A percentile compares a stretch with the other conserved stretches of the same genome.
Evolutionary conservation across 2,888 invertebrate genomes (phyloP).

Genomic region (Plemyria rubiginata): DNA sequence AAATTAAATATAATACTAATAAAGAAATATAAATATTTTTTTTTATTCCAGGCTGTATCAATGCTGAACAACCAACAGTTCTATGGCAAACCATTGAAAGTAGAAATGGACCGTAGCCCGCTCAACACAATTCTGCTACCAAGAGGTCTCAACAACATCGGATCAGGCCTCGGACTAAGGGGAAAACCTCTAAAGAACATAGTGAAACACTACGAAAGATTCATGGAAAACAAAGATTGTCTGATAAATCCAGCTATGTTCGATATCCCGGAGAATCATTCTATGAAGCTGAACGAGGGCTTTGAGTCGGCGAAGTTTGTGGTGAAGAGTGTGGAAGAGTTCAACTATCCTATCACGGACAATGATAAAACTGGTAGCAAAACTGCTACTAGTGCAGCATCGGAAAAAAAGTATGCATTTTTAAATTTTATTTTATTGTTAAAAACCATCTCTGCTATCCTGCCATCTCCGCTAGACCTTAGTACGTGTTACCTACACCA

Average conservation of each 20-base stretch:
- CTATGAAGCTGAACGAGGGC: conserved; percentile 1
- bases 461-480: too few species aligned
- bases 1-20: too few species aligned
- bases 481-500: too few species aligned
- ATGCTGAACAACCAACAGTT: conserved; percentile 66
- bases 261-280: conserved; percentile 12
- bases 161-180: conserved; percentile 61
- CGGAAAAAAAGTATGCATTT: background rate
- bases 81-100: conserved; percentile 57
- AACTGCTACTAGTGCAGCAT: background rate
- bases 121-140: conserved; percentile 55
- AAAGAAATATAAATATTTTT: too few species aligned
- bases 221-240: conserved; percentile 46
- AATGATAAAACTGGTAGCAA: background rate
- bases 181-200: conserved; percentile 64
- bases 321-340: conserved; percentile 29
- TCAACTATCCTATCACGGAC: conserved; percentile 17
- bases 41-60: conserved; percentile 64
- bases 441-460: too few species aligned
- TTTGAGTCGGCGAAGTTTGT: conserved; percentile 17
- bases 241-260: conserved; percentile 47
- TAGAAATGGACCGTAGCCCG: conserved; percentile 52
- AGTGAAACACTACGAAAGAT: conserved; percentile 58
- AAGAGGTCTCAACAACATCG: conserved; percentile 61
- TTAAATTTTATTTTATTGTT: background rate